These are phyloP conservation scores for Tillus elongatus DNA, from an alignment of 2,888 invertebrate species.

Conservation along the genomic window DNA sequence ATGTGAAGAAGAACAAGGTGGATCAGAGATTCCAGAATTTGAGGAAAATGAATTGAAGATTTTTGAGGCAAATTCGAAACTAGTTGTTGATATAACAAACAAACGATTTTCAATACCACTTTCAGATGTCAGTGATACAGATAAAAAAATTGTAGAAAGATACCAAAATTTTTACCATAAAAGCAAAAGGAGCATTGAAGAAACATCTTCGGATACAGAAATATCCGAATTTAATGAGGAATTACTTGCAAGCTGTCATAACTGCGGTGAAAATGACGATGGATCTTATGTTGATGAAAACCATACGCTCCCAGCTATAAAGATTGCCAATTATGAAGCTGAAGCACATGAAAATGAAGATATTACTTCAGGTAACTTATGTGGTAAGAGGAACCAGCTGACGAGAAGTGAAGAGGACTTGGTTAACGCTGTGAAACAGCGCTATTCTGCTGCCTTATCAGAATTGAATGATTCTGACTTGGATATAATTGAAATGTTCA, in stretches of 20 bases:
- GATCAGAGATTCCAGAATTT: neutral
- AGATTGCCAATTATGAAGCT: no score
- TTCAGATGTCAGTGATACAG: neutral
- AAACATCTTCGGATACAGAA: no score
- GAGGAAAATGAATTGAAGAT: neutral
- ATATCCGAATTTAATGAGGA: neutral
- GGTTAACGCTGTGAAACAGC: conserved; percentile 13
- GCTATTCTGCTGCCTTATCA: conserved; percentile 25
- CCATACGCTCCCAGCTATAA: no score
- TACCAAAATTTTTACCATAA: no score
- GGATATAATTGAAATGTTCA: conserved; percentile 25
- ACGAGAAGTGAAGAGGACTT: conserved; percentile 17
- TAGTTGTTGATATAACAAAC: neutral
- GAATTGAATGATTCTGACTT: conserved; percentile 31
- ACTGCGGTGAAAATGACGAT: no score
- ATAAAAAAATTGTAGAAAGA: neutral
- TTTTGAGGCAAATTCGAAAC: no score
- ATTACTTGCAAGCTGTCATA: no score
- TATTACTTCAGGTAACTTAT: conserved; percentile 4
- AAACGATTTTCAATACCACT: neutral
- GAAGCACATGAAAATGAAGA: conserved; percentile 12
- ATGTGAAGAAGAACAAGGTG: neutral
- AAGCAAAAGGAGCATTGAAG: neutral
- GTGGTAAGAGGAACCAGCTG: conserved; percentile 9
- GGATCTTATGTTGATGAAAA: no score